Base-by-base conservation (phyloP, 1,140 invertebrate species). In the Neodiprion lecontei region DNA sequence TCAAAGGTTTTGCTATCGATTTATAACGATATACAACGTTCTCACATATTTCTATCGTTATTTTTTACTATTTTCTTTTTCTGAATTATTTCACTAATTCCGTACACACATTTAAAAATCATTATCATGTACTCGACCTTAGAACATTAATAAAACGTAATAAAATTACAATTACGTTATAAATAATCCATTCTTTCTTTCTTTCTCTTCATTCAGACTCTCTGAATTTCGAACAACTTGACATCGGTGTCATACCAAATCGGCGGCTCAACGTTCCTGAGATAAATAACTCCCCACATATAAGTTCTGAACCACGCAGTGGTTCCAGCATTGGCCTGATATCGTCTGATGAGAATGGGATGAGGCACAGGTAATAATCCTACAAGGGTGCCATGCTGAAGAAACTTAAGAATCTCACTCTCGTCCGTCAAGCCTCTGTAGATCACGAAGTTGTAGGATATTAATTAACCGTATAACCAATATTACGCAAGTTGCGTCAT, bases 221-320 rank as follows among this genome's bases (percentile, higher is more conserved):
- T 90, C 84, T 98, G 96, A 81, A 98, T 98, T 90, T 99, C 98
- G 90, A 99, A 99, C 69, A 99, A 90, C 88, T 99, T 99, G 9
- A 99, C 98, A 86, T 99, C 96, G 0, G 98, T 99, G 84, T 99
- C 98, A 87, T 99, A 99, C 98, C 98, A 99, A 81, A 99, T 97
- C 0, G 98, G 98, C 23, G 98, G 98, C 87, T 99, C 98, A 67
- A 98, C 94, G 89, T 99, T 99, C 82, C 96, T 93, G 74, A 99
- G 91, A 89, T 99, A 99, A 79, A 99, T 99, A 28, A 99, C 96
- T 53, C 98, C 98, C 98, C 98, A 99, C 93, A 99, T 97, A 84
- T 99, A 99, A 1, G 98, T 99, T 71, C 98, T 90, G 89, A 99
- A 99, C 98, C 98, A 99, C 82, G 98, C 96, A 11, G 98, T 98